Conservation (phyloP, 2,888 invertebrate genomes). For the Gerris lacustris region DNA sequence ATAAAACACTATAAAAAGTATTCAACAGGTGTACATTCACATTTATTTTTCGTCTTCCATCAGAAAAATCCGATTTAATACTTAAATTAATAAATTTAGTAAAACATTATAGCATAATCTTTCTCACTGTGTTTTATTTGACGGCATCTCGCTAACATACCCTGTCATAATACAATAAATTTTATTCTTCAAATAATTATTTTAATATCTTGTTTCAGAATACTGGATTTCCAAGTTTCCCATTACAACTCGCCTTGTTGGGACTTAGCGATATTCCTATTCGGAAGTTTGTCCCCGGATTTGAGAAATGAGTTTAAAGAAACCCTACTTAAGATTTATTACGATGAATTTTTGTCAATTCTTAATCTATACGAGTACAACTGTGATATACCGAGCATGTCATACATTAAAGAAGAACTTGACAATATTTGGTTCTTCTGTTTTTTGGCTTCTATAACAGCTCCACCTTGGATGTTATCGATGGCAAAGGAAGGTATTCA, state of each 20-base stretch:
- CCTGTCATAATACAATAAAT: too few species aligned
- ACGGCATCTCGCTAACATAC: too few species aligned
- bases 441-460: neutral
- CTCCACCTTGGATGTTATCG: neutral
- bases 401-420: neutral
- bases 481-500: neutral
- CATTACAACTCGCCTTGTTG: neutral
- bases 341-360: neutral
- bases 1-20: too few species aligned
- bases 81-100: too few species aligned
- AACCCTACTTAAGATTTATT: neutral
- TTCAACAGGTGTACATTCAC: too few species aligned
- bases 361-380: neutral
- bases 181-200: too few species aligned
- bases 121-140: too few species aligned
- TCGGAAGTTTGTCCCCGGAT: neutral
- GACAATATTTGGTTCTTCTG: neutral
- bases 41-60: too few species aligned
- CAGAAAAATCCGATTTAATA: too few species aligned
- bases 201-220: neutral
- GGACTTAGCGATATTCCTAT: neutral
- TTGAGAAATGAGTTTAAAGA: neutral
- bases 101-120: too few species aligned
- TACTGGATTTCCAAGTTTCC: neutral
- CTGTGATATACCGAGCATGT: neutral